Evolutionary conservation across 1,140 invertebrate species (phyloP).

Genomic region (Plutomurus gul): DNA sequence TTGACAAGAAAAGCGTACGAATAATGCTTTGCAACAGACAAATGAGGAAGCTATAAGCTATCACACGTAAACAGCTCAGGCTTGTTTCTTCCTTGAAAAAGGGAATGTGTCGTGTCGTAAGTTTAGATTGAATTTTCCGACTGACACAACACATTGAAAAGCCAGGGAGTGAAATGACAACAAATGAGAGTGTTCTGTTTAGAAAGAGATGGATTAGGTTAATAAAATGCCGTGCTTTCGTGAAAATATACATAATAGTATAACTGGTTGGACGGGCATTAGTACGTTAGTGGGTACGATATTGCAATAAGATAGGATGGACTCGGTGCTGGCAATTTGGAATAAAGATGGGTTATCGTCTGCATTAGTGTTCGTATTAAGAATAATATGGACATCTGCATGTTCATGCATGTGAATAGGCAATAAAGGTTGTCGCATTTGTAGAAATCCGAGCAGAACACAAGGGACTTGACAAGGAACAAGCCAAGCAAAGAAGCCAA

Average conservation of each 20-base stretch:
- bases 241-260: background rate
- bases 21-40: too few relatives aligned
- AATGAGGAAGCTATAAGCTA: too few relatives aligned
- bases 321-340: constrained; percentile 6
- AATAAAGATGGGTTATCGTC: constrained; percentile 14
- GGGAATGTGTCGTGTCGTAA: constrained; percentile 24
- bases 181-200: constrained; percentile 16
- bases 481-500: constrained; percentile 17
- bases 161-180: constrained; percentile 20
- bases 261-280: background rate
- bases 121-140: constrained; percentile 23
- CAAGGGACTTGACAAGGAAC: constrained; percentile 7
- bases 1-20: too few relatives aligned
- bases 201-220: background rate
- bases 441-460: constrained; percentile 33
- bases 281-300: background rate
- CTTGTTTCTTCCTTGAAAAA: background rate
- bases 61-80: too few relatives aligned
- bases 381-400: constrained; percentile 22
- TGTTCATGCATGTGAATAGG: constrained; percentile 34
- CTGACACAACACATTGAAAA: constrained; percentile 33
- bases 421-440: constrained; percentile 38
- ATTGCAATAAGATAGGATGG: background rate
- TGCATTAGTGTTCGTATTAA: constrained; percentile 7
- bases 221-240: background rate